Evolutionary conservation across 1,140 invertebrate species (phyloP), one percentile per base, ranked within the genome.

Genomic region (Ericerus pela): DNA sequence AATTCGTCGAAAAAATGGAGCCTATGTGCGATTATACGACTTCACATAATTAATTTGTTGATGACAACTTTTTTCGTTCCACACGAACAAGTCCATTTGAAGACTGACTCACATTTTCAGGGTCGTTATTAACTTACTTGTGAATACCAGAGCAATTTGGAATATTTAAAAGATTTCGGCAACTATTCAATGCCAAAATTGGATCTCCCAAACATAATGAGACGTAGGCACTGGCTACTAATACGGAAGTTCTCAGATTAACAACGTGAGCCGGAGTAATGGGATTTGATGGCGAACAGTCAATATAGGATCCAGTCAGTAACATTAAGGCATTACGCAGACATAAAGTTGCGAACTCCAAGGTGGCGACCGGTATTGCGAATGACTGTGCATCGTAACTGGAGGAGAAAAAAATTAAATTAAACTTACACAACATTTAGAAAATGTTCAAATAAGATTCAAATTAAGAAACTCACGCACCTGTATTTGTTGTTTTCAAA

Each of bases 301-400:
- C 56, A 1, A 47, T 37, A 11, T 20, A 36, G 36, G 54, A n/a
- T 2, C 26, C 51, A 14, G 41, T 55, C 3, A 64, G 22, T 24
- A 66, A 55, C n/a, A 60, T 51, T 20, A 87, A 68, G 14, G 90
- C 88, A 74, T 94, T 96, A 60, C 83, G 79, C 38, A 96, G 66
- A 69, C 90, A 95, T 5, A 94, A 66, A 11, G 81, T 79, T 11
- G 84, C 89, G 75, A 95, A 96, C 69, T 93, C 87, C 43, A 96
- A 68, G n/a, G 84, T 88, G 2, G 88, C 75, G 37, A 85, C 80
- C 43, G 89, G 89, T 57, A 91, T 84, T 1, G 85, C 85, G 65
- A 79, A 82, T 0, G 81, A 84, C 62, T 84, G 76, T 36, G 78
- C 76, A 60, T 83, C 75, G 4, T 67, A 61, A 58, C 72, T 72